Percentiles rank a stretch among this genome's conserved stretches.
Evolutionary conservation across 2,797 vertebrate species (phyloP).

Genomic region (Gymnothorax javanicus): DNA sequence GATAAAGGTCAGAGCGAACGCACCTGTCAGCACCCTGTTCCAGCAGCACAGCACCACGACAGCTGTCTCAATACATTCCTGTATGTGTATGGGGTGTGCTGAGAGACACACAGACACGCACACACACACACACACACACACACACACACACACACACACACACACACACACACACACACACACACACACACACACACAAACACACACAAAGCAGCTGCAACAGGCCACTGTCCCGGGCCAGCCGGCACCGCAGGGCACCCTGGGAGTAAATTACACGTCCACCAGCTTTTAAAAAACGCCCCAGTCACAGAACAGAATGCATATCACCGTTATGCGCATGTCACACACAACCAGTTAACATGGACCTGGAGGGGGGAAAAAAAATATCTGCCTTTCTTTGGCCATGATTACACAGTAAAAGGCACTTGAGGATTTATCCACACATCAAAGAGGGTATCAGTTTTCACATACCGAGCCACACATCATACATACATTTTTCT

Average conservation of each 20-base stretch:
- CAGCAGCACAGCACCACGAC: slow-evolving; percentile 59
- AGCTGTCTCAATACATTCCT: slow-evolving; percentile 72
- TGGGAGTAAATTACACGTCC: slow-evolving; percentile 72
- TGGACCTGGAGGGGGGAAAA: slow-evolving; percentile 12
- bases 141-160: slow-evolving; percentile 52
- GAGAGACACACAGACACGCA: slow-evolving; percentile 65
- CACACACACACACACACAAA: slow-evolving; percentile 60
- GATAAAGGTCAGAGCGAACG: slow-evolving; percentile 58
- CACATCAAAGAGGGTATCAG: slow-evolving; percentile 5
- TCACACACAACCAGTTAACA: slow-evolving; percentile 23
- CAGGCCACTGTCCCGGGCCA: slow-evolving; percentile 71
- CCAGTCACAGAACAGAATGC: slow-evolving; percentile 17
- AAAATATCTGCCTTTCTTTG: slow-evolving; percentile 38
- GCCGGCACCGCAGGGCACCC: slow-evolving; percentile 74
- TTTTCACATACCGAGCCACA: slow-evolving; percentile 21
- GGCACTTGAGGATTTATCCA: slow-evolving; percentile 47
- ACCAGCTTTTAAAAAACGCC: slow-evolving; percentile 42
- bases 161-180: slow-evolving; percentile 54
- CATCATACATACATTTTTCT: slow-evolving; percentile 16
- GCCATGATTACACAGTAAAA: slow-evolving; percentile 36
- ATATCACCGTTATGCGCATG: slow-evolving; percentile 26
- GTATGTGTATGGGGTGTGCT: slow-evolving; percentile 70
- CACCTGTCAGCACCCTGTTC: slow-evolving; percentile 69
- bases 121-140: slow-evolving; percentile 54
- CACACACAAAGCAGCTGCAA: slow-evolving; percentile 50